Percentiles rank a stretch among this genome's conserved stretches.
phyloP scores from a whole-genome alignment of 2,113 vertebrate species.

The Odontophorus gujanensis region DNA sequence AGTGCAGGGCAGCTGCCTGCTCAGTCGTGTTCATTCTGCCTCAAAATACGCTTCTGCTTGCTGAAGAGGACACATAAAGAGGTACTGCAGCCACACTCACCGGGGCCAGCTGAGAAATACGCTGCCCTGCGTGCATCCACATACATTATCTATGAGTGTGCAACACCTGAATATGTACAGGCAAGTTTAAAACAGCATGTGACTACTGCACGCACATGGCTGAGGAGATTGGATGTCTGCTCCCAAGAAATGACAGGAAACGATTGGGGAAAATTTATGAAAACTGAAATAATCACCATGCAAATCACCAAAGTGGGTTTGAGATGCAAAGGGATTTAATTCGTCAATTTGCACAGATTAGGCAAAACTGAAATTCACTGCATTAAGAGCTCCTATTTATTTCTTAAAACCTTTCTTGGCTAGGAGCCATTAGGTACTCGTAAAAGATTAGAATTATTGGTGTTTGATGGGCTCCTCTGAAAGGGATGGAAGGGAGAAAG shows the following conservation, averaged over 20 bases:
- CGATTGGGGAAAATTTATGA: conserved; percentile 51
- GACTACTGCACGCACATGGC: neutral
- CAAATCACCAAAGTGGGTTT: conserved; percentile 71
- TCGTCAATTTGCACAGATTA: conserved; percentile 76
- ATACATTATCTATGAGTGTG: neutral
- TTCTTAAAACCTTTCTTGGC: conserved; percentile 76
- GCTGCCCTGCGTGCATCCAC: neutral
- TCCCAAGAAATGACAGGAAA: conserved; percentile 54
- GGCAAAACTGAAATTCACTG: conserved; percentile 70
- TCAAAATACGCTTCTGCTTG: neutral
- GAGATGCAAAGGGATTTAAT: conserved; percentile 73
- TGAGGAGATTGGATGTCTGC: neutral
- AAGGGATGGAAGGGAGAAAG: conserved; percentile 47
- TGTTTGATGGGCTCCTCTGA: conserved; percentile 62
- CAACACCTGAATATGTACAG: neutral
- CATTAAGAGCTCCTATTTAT: conserved; percentile 74
- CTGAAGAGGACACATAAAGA: neutral
- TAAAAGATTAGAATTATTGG: conserved; percentile 71
- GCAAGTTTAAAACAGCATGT: neutral
- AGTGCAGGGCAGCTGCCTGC: neutral
- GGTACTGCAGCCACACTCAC: rapidly evolving
- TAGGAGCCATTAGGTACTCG: conserved; percentile 67
- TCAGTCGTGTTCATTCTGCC: neutral
- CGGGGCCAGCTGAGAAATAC: neutral
- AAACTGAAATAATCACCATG: conserved; percentile 64